Conservation (phyloP, 2,113 vertebrate genomes). For the Peucedramus taeniatus region DNA sequence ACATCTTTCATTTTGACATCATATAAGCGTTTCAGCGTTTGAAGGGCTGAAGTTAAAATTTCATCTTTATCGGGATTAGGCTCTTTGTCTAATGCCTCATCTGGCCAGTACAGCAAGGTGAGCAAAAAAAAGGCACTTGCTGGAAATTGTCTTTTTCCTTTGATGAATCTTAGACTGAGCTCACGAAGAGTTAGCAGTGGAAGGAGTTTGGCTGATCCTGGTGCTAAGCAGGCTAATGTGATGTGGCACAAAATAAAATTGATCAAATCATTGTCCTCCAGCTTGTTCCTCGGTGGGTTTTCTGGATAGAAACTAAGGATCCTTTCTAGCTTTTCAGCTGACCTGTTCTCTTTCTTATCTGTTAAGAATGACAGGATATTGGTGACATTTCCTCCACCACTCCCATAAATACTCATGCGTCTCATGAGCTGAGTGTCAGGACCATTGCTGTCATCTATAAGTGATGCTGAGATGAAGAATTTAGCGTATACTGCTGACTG, state of each 20-base stretch:
- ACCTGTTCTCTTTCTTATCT: slow-evolving; percentile 50
- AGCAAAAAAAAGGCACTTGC: slow-evolving; percentile 74
- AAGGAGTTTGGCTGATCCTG: slow-evolving; percentile 50
- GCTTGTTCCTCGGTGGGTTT: slow-evolving; percentile 36
- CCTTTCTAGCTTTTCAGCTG: slow-evolving; percentile 43
- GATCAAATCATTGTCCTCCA: slow-evolving; percentile 70
- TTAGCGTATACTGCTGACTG: slow-evolving; percentile 67
- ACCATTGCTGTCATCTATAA: background rate
- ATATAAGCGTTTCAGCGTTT: slow-evolving; percentile 63
- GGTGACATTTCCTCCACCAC: slow-evolving; percentile 77
- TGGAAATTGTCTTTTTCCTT: slow-evolving; percentile 39
- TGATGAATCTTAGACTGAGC: slow-evolving; percentile 65
- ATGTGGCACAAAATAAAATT: slow-evolving; percentile 74
- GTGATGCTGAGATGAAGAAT: slow-evolving; percentile 53
- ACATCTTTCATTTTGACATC: slow-evolving; percentile 74
- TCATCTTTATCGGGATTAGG: slow-evolving; percentile 70
- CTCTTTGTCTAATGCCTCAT: slow-evolving; percentile 60
- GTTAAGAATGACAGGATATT: slow-evolving; percentile 73
- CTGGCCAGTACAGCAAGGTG: slow-evolving; percentile 81
- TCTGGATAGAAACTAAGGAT: slow-evolving; percentile 72
- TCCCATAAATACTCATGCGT: slow-evolving; percentile 70
- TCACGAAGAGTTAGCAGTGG: slow-evolving; percentile 56
- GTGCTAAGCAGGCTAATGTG: slow-evolving; percentile 69
- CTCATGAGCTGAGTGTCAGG: slow-evolving; percentile 32
- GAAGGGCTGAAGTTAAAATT: slow-evolving; percentile 69